Evolutionary conservation across 64 coral and sea anemone genomes (phyloP).

Genomic region (Catalaphyllia jardinei): DNA sequence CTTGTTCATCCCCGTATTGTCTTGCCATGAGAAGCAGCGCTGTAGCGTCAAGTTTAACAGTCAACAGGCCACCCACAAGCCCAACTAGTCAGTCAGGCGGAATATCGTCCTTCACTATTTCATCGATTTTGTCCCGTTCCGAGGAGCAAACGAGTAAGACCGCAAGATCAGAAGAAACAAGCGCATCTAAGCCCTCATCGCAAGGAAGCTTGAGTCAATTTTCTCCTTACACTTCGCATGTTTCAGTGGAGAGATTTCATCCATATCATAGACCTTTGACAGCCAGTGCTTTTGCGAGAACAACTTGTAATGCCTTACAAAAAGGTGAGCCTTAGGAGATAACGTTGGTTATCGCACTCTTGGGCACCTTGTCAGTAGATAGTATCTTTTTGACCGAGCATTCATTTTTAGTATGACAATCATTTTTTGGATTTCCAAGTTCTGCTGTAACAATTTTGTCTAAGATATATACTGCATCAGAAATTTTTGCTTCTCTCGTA

Average conservation of each 20-base stretch:
- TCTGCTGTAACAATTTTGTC: too few species aligned
- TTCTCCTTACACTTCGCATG: constrained; percentile 12
- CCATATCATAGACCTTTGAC: constrained; percentile 54
- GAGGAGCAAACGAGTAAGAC: constrained; percentile 12
- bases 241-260: constrained; percentile 67
- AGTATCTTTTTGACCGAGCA: too few species aligned
- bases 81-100: background rate
- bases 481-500: too few species aligned
- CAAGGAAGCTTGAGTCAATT: constrained; percentile 29
- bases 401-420: too few species aligned
- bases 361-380: background rate
- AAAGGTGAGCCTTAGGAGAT: constrained; percentile 41
- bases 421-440: too few species aligned
- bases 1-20: constrained; percentile 60
- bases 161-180: constrained; percentile 5
- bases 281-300: constrained; percentile 47
- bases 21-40: constrained; percentile 38
- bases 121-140: constrained; percentile 54
- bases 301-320: constrained; percentile 28
- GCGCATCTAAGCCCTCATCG: background rate
- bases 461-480: too few species aligned
- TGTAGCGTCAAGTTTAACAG: constrained; percentile 2
- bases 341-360: background rate
- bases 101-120: constrained; percentile 61
- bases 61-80: constrained; percentile 38